Evolutionary conservation across 2,888 invertebrate genomes (phyloP).

Genomic region (Rhagophthalmus giganteus): DNA sequence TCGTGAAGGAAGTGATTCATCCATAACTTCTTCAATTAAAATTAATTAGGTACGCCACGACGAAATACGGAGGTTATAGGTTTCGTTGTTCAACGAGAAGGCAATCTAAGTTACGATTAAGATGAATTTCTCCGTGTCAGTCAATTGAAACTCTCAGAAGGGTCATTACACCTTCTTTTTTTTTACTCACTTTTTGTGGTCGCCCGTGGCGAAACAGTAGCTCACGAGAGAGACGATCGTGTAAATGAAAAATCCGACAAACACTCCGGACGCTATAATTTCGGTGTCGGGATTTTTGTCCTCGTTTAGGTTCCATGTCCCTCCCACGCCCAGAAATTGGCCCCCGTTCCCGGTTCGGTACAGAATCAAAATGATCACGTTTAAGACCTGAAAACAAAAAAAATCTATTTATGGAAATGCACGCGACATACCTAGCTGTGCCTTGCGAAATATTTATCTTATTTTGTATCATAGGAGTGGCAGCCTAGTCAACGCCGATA

Average conservation of each 20-base stretch:
- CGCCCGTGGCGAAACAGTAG: slow-evolving; percentile 74
- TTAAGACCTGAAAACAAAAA: slow-evolving; percentile 1
- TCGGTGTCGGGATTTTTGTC: slow-evolving; percentile 86
- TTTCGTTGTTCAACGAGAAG: slow-evolving; percentile 2
- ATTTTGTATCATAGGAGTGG: not conserved
- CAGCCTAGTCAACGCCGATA: not conserved
- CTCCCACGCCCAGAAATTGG: slow-evolving; percentile 83
- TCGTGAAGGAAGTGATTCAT: slow-evolving; percentile 15
- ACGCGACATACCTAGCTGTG: too few relatives aligned
- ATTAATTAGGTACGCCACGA: not conserved
- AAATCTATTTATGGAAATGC: too few relatives aligned
- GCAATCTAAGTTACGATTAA: not conserved
- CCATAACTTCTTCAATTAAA: slow-evolving; percentile 5
- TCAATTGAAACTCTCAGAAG: too few relatives aligned
- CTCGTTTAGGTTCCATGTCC: slow-evolving; percentile 88
- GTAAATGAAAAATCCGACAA: slow-evolving; percentile 85
- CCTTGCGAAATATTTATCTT: too few relatives aligned
- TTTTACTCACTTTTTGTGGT: slow-evolving; percentile 69
- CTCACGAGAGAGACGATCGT: slow-evolving; percentile 76
- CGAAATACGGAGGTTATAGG: not conserved
- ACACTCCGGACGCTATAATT: slow-evolving; percentile 84
- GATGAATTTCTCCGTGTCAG: too few relatives aligned
- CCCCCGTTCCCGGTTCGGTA: slow-evolving; percentile 84
- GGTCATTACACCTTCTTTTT: not conserved
- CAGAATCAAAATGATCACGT: slow-evolving; percentile 71